phyloP scores from a whole-genome alignment of 1,140 invertebrate species.

The Polypedilum pembai region DNA sequence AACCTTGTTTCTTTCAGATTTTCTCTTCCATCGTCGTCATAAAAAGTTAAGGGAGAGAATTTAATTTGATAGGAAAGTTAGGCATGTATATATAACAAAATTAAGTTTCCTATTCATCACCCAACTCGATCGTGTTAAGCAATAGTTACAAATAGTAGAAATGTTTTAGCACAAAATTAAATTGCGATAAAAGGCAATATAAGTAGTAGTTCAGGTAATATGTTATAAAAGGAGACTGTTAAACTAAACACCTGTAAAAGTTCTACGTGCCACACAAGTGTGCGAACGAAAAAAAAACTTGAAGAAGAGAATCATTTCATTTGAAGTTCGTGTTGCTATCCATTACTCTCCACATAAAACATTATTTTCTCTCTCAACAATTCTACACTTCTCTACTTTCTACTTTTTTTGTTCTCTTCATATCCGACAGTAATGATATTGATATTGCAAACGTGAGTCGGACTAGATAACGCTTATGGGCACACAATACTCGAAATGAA shows the following conservation, averaged over 20 bases:
- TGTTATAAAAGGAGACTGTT: constrained; percentile 2
- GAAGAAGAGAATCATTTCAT: not conserved
- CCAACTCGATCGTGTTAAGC: not conserved
- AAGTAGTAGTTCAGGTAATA: not conserved
- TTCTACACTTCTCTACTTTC: too few relatives aligned
- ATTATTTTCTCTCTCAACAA: not conserved
- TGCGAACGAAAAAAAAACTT: too few relatives aligned
- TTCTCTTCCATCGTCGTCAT: not conserved
- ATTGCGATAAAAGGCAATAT: constrained; percentile 12
- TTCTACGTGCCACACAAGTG: not conserved
- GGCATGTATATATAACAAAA: not conserved
- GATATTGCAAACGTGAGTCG: constrained; percentile 16
- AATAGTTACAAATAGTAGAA: not conserved
- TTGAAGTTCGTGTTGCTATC: constrained; percentile 16
- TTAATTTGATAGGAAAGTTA: constrained; percentile 3
- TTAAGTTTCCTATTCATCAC: too few relatives aligned
- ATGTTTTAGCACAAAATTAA: constrained; percentile 19
- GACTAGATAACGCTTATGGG: constrained; percentile 11
- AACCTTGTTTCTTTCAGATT: too few relatives aligned
- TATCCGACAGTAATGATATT: constrained; percentile 12
- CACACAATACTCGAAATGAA: constrained; percentile 6
- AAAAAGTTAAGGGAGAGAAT: not conserved
- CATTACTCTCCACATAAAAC: not conserved
- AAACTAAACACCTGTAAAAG: constrained; percentile 18
- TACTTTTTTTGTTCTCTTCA: not conserved